Evolutionary conservation across 2,888 invertebrate genomes (phyloP).

Genomic region (Meliscaeva auricollis): DNA sequence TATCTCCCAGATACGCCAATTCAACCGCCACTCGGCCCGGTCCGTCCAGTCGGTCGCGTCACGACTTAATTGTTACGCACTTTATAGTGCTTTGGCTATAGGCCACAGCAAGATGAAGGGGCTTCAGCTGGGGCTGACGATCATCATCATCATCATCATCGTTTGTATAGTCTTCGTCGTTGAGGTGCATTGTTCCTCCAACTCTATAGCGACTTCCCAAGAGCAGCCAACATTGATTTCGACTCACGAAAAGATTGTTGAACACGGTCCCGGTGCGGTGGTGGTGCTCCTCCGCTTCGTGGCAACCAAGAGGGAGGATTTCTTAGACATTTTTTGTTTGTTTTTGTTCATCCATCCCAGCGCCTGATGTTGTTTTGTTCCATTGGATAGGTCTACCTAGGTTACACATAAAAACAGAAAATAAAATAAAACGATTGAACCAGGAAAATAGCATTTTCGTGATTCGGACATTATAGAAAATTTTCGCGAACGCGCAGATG

Average conservation of each 20-base stretch:
- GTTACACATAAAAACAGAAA: constrained; percentile 41
- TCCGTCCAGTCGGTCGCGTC: constrained; percentile 69
- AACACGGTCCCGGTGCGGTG: constrained; percentile 57
- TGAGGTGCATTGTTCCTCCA: constrained; percentile 33
- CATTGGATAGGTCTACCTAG: constrained; percentile 41
- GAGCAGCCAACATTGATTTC: constrained; percentile 63
- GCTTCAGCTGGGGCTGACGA: constrained; percentile 7
- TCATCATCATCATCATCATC: constrained; percentile 52
- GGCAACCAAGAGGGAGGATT: constrained; percentile 25
- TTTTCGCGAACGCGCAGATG: constrained; percentile 63
- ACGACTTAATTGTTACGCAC: constrained; percentile 77
- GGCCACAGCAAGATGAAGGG: constrained; percentile 30
- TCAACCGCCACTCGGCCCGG: constrained; percentile 60
- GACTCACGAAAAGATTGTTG: constrained; percentile 76
- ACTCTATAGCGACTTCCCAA: constrained; percentile 41
- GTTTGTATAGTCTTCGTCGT: constrained; percentile 40
- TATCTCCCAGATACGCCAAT: constrained; percentile 65
- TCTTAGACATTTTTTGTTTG: constrained; percentile 32
- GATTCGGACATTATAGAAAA: constrained; percentile 74
- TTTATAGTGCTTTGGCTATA: constrained; percentile 45
- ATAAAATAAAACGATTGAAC: constrained; percentile 66
- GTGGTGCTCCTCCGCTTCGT: not conserved
- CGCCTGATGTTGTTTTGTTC: constrained; percentile 27
- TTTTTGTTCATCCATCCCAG: not conserved
- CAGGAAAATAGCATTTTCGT: constrained; percentile 75